Conservation (phyloP, 2,113 vertebrate genomes). For the Donacobius atricapilla region DNA sequence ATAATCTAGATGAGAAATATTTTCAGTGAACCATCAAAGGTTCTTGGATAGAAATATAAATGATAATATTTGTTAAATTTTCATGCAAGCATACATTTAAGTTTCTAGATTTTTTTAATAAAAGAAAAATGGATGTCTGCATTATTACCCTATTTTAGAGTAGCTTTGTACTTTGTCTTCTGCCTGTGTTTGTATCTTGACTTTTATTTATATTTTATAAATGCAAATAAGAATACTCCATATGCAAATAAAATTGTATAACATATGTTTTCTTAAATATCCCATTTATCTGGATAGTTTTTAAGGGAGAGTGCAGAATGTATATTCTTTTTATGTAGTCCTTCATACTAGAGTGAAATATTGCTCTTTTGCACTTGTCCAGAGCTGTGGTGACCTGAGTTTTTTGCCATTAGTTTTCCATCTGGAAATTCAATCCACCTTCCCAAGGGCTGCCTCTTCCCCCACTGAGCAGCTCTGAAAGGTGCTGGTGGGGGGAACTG, state of each 20-base stretch:
- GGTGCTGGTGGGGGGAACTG: conserved; percentile 6
- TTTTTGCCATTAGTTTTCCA: conserved; percentile 40
- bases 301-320: not conserved
- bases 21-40: not conserved
- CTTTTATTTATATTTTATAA: not conserved
- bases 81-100: not conserved
- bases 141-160: not conserved
- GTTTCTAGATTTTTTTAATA: not conserved
- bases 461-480: conserved; percentile 11
- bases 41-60: not conserved
- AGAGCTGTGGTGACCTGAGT: not conserved
- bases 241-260: not conserved
- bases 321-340: not conserved
- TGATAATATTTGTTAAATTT: not conserved
- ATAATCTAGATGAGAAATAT: not conserved
- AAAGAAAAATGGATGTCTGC: not conserved
- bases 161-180: not conserved
- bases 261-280: not conserved
- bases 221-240: not conserved
- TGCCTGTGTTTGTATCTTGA: not conserved
- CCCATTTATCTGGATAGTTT: not conserved
- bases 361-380: conserved; percentile 6
- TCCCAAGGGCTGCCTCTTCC: conserved; percentile 13
- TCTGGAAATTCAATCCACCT: conserved; percentile 57
- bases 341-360: not conserved